Evolutionary conservation across 1,140 invertebrate species (phyloP), one percentile per base, ranked within the genome.

Genomic region (Temnothorax longispinosus): DNA sequence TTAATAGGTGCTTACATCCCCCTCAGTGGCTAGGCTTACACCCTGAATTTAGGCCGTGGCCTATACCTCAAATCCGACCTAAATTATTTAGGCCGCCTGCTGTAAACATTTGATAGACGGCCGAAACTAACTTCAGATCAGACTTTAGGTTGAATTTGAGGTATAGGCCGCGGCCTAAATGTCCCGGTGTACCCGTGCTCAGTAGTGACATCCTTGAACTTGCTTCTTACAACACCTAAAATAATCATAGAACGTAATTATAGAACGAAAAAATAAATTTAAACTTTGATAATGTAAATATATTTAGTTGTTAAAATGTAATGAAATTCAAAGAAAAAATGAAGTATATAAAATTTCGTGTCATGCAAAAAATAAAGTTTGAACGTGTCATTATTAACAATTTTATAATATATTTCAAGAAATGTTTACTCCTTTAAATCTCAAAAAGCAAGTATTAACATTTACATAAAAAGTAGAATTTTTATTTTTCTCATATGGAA

Each of bases 171-270:
- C n/a, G n/a, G 5, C 54, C 27, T 0, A 27, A 27, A 27, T 27
- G 0, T 0, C 27, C 0, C 27, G 0, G 0, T 0, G 27, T 27
- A n/a, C n/a, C n/a, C n/a, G n/a, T n/a, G n/a, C n/a, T n/a, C n/a
- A 21, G 21, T 21, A 54, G 5, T 74, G 27, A 74, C 18, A 35
- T 38, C 7, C 18, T 74, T 44, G 38, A 67, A 67, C n/a, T 44
- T 67, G 44, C n/a, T 67, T 67, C 38, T 67, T 67, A 67, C n/a
- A 44, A 67, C n/a, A 67, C n/a, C 38, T 67, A 67, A 67, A 67
- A 67, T 21, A 44, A 21, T 67, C n/a, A 67, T 44, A 67, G 8
- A 44, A 44, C 18, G 11, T 21, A 50, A 13, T 6, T 27, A 27
- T 27, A 27, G 1, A 27, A 67, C 41, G 2, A 21, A n/a, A 44